These are phyloP conservation scores for Nomada goodeniana DNA, from an alignment of 2,888 invertebrate genomes.

Conservation along the genomic window DNA sequence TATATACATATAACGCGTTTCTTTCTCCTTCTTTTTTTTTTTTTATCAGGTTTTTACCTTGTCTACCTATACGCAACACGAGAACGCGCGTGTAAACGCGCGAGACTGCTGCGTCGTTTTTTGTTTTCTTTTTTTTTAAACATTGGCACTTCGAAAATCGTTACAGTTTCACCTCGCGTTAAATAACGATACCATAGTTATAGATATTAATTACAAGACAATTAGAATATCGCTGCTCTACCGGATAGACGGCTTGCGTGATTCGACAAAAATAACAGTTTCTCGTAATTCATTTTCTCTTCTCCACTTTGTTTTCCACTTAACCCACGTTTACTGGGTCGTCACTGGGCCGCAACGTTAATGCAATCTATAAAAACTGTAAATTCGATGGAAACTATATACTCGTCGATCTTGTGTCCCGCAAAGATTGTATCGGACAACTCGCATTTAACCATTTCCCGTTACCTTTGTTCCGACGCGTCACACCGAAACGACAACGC, in stretches of 20 bases:
- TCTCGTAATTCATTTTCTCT: conserved; percentile 10
- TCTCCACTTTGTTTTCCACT: neutral
- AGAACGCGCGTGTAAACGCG: conserved; percentile 58
- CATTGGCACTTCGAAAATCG: conserved; percentile 77
- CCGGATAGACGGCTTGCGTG: conserved; percentile 65
- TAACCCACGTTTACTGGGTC: conserved; percentile 55
- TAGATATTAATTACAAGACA: conserved; percentile 64
- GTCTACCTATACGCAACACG: conserved; percentile 54
- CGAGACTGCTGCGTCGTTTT: conserved; percentile 2
- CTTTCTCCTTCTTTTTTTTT: conserved; percentile 8
- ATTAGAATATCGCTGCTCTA: conserved; percentile 66
- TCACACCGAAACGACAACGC: neutral
- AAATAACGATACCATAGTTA: conserved; percentile 64
- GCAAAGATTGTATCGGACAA: conserved; percentile 40
- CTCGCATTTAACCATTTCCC: conserved; percentile 10
- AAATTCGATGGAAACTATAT: conserved; percentile 43
- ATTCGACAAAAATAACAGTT: conserved; percentile 73
- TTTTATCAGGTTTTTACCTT: neutral
- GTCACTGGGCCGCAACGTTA: conserved; percentile 63
- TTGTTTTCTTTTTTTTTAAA: conserved; percentile 60
- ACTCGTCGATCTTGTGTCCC: conserved; percentile 29
- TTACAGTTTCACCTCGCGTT: conserved; percentile 60
- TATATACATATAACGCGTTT: neutral
- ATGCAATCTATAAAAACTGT: conserved; percentile 51
- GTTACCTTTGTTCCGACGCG: conserved; percentile 25